Evolutionary conservation across 2,113 vertebrate genomes (phyloP).

Genomic region (Choloepus hoffmanni): DNA sequence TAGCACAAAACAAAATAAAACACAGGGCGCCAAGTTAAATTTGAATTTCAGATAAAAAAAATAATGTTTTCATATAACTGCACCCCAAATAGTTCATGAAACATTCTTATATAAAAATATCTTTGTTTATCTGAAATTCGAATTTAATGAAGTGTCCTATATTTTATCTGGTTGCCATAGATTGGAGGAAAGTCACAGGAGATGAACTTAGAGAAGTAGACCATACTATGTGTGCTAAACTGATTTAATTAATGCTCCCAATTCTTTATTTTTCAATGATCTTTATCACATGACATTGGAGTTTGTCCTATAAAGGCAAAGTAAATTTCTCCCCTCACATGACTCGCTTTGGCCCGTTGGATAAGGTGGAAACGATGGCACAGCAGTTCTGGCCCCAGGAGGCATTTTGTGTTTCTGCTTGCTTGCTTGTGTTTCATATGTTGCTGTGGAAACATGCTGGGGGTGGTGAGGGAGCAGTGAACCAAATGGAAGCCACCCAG

Average conservation of each 20-base stretch:
- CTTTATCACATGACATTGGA: neutral
- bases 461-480: too few relatives aligned
- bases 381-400: neutral
- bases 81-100: too few relatives aligned
- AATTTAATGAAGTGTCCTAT: neutral
- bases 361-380: neutral
- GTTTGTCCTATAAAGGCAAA: neutral
- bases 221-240: neutral
- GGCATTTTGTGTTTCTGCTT: neutral
- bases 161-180: neutral
- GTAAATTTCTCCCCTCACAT: neutral
- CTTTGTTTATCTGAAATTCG: too few relatives aligned
- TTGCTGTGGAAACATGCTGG: neutral
- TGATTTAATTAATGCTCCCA: neutral
- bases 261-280: neutral
- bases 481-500: neutral
- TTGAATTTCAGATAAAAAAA: too few relatives aligned
- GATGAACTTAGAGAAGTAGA: too few relatives aligned
- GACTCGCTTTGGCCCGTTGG: neutral
- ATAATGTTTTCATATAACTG: too few relatives aligned
- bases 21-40: too few relatives aligned
- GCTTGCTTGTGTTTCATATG: neutral
- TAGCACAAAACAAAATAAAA: too few relatives aligned
- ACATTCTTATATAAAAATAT: too few relatives aligned
- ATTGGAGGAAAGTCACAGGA: neutral